A percentile compares a stretch with the other conserved stretches of the same genome.
Evolutionary conservation across 2,797 vertebrate species (phyloP).

Genomic region (Sebastes cheni): DNA sequence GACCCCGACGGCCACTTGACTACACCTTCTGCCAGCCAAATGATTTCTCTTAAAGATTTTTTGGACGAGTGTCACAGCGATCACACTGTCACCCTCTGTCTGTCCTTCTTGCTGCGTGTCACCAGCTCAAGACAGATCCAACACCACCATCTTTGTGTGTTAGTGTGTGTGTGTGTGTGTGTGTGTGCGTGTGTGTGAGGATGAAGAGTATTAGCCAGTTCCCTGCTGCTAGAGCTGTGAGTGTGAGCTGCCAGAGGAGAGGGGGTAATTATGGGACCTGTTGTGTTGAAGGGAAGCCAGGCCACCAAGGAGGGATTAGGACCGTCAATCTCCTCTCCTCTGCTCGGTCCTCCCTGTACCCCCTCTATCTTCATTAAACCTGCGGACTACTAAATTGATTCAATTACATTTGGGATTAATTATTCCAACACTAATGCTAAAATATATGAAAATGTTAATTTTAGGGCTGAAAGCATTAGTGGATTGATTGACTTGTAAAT

Average conservation of each 20-base stretch:
- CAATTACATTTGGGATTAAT: background rate
- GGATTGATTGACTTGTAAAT: background rate
- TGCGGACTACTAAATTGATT: background rate
- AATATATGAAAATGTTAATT: background rate
- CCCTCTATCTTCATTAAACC: constrained; percentile 25
- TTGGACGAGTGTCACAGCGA: constrained; percentile 54
- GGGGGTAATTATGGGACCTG: constrained; percentile 94
- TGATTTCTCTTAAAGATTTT: constrained; percentile 42
- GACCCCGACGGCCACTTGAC: constrained; percentile 47
- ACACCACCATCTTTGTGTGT: constrained; percentile 43
- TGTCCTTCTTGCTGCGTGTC: constrained; percentile 67
- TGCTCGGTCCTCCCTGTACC: background rate
- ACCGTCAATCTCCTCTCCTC: constrained; percentile 64
- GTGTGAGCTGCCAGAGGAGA: constrained; percentile 88
- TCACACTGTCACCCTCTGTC: constrained; percentile 67
- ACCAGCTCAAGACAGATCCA: constrained; percentile 68
- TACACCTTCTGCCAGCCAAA: constrained; percentile 55
- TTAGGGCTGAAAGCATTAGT: background rate
- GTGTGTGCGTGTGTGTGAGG: constrained; percentile 28
- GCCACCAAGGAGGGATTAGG: constrained; percentile 92
- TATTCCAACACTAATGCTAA: background rate
- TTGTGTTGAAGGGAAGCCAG: constrained; percentile 92
- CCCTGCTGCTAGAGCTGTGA: constrained; percentile 89
- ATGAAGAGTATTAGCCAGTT: constrained; percentile 90
- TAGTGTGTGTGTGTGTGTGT: constrained; percentile 15